Evolutionary conservation across 92 coral and sea anemone species (phyloP).

Genomic region (Parazoanthus darwini): DNA sequence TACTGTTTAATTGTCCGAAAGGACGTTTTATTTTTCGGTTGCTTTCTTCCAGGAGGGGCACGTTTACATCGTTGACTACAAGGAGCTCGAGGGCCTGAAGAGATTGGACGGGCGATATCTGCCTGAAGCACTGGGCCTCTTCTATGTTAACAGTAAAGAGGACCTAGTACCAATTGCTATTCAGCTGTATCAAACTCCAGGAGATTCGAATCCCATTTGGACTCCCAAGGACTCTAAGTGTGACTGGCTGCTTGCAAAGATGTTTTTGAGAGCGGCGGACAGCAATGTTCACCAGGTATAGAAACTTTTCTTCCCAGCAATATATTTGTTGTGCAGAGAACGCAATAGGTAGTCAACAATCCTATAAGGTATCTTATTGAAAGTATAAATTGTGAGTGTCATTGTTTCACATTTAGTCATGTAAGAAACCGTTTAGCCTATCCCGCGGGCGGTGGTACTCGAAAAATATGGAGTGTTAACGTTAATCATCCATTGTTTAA

Average conservation of each 20-base stretch:
- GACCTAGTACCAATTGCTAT: slow-evolving; percentile 37
- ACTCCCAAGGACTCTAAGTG: slow-evolving; percentile 31
- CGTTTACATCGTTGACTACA: slow-evolving; percentile 17
- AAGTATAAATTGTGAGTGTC: too few relatives aligned
- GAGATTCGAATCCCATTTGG: slow-evolving; percentile 45
- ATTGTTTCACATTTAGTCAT: too few relatives aligned
- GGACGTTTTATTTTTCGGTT: too few relatives aligned
- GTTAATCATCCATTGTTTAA: too few relatives aligned
- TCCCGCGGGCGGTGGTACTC: too few relatives aligned
- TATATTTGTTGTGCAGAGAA: too few relatives aligned
- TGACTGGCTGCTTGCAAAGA: slow-evolving; percentile 41
- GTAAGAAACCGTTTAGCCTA: too few relatives aligned
- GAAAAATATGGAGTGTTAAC: too few relatives aligned
- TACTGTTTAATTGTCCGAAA: too few relatives aligned
- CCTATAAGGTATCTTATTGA: too few relatives aligned
- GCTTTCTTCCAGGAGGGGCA: background rate
- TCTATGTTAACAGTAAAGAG: slow-evolving; percentile 26
- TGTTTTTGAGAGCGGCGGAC: slow-evolving; percentile 41
- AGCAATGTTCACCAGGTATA: slow-evolving; percentile 42
- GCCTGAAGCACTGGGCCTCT: slow-evolving; percentile 17
- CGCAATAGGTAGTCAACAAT: too few relatives aligned
- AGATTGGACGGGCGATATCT: background rate
- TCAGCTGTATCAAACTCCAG: slow-evolving; percentile 49
- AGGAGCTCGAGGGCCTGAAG: slow-evolving; percentile 23
- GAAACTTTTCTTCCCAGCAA: background rate